These are phyloP conservation scores for Porites lobata DNA, from an alignment of 92 coral and sea anemone genomes.

Conservation along the genomic window DNA sequence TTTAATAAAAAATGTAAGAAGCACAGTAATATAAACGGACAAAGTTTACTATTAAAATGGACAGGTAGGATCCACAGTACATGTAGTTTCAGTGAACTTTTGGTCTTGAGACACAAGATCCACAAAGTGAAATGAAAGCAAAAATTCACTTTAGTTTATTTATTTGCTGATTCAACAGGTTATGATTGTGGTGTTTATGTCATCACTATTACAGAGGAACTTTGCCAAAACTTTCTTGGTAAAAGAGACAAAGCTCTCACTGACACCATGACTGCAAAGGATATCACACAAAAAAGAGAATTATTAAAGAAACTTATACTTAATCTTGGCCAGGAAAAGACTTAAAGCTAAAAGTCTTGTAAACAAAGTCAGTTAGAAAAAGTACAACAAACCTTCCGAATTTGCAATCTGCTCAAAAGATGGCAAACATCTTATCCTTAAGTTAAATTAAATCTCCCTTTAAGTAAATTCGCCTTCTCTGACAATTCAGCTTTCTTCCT, in stretches of 20 bases:
- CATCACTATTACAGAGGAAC: slow-evolving; percentile 73
- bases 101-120: too few relatives aligned
- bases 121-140: too few relatives aligned
- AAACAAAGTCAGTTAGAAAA: background rate
- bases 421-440: too few relatives aligned
- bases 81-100: too few relatives aligned
- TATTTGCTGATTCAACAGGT: slow-evolving; percentile 48
- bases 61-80: too few relatives aligned
- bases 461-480: too few relatives aligned
- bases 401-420: background rate
- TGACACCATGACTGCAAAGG: slow-evolving; percentile 40
- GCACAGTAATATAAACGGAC: too few relatives aligned
- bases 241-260: slow-evolving; percentile 24
- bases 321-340: slow-evolving; percentile 27
- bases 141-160: too few relatives aligned
- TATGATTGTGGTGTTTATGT: slow-evolving; percentile 95
- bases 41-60: too few relatives aligned
- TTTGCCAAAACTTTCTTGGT: slow-evolving; percentile 72
- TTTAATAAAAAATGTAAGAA: too few relatives aligned
- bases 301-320: slow-evolving; percentile 48
- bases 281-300: slow-evolving; percentile 41
- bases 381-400: background rate
- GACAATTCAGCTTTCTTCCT: too few relatives aligned
- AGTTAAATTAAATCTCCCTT: too few relatives aligned
- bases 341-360: background rate